phyloP scores from a whole-genome alignment of 2,888 invertebrate genomes.

The Noctua janthina region DNA sequence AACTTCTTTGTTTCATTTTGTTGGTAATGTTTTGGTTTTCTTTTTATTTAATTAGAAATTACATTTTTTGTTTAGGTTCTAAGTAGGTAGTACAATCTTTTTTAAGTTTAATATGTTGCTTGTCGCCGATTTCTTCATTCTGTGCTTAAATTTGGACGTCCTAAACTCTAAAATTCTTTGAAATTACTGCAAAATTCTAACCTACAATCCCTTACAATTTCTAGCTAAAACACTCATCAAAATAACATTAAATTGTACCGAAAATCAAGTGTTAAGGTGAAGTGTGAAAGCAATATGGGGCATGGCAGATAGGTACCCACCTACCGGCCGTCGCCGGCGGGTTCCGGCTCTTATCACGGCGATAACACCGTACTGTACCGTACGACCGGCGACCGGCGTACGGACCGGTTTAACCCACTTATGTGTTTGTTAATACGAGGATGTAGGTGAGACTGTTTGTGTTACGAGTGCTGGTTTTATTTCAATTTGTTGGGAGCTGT shows the following conservation, averaged over 20 bases:
- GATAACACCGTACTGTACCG: conserved; percentile 81
- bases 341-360: conserved; percentile 86
- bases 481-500: conserved; percentile 30
- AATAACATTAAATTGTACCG: conserved; percentile 65
- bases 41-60: conserved; percentile 6
- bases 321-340: conserved; percentile 74
- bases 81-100: not conserved
- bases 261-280: conserved; percentile 73
- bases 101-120: not conserved
- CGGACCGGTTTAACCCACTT: conserved; percentile 74
- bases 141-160: not conserved
- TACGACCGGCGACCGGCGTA: conserved; percentile 75
- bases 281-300: conserved; percentile 77
- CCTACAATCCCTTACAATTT: not conserved
- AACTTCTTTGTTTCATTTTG: conserved; percentile 41
- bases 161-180: not conserved
- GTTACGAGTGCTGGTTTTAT: conserved; percentile 40
- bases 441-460: conserved; percentile 55
- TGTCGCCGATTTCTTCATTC: not conserved
- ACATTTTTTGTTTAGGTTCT: not conserved
- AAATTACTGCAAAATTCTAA: not conserved
- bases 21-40: conserved; percentile 24
- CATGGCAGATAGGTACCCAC: conserved; percentile 74
- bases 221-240: conserved; percentile 40
- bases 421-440: conserved; percentile 68